Base-by-base conservation (phyloP, 2,113 vertebrate genomes). In the Dipodomys stephensi region DNA sequence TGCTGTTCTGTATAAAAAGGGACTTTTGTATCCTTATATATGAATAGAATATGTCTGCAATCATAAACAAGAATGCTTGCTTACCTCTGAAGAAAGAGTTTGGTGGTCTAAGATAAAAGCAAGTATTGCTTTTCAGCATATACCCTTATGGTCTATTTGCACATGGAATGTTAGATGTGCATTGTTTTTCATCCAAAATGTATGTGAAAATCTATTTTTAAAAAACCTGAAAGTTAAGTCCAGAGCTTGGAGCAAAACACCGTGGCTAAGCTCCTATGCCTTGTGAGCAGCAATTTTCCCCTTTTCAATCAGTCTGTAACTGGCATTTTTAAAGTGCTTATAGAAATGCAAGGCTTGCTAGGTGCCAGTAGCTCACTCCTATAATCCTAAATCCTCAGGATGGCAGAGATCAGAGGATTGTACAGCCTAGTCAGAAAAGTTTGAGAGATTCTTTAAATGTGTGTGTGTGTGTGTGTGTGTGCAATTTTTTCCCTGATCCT, bases 151-250 rank as follows among this genome's bases (percentile, higher is more conserved):
- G 65, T 87, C 49, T 93, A 9, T 78, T 79, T 74, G 19, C 8
- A 69, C 11, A 12, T 30, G 44, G 69, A 92, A 90, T 53, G 73
- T 79, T 80, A 18, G 9, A 57, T 39, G 27, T 60, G 12, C 19
- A 72, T 79, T 78, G 19, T 57, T 88, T 93, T 92, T 69, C 68
- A 79, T 83, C 80, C 83, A 94, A 96, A n/a, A 49, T 32, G 18
- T 53, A 39, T 35, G 65, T 74, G 78, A 71, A 81, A 80, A 78
- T 35, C 60, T 62, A 15, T 49, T 49, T 49, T 49, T 49, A 11
- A 49, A 83, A 79, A 83, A 19, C 3, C 28, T 90, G 60, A 78
- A 71, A 78, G 35, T 6, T 73, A 69, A 92, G 62, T 94, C 30
- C n/a, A 90, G 73, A 92, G 20, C 67, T 87, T 60, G 18, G 72